Evolutionary conservation across 2,888 invertebrate species (phyloP).

Genomic region (Parnassius apollo): DNA sequence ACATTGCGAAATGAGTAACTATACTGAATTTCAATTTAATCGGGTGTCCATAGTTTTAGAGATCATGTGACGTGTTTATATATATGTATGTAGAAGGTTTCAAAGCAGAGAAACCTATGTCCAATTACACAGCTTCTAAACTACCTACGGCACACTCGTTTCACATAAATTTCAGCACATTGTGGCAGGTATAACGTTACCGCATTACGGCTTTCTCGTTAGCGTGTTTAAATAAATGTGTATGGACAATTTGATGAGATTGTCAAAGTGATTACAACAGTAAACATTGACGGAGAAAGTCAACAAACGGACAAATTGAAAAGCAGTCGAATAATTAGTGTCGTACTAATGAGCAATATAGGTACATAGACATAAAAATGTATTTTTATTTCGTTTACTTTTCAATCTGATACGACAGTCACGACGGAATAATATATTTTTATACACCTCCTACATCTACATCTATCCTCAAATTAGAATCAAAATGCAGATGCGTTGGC

Average conservation of each 20-base stretch:
- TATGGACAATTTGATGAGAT: conserved; percentile 31
- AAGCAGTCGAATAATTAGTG: conserved; percentile 7
- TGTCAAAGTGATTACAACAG: conserved; percentile 32
- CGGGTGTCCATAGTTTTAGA: no score
- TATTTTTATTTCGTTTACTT: not conserved
- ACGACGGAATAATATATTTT: not conserved
- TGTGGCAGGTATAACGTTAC: conserved; percentile 22
- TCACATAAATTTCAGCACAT: conserved; percentile 17
- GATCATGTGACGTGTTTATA: no score
- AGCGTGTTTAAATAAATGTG: conserved; percentile 30
- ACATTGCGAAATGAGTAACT: no score
- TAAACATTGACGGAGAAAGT: conserved; percentile 31
- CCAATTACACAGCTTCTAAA: no score
- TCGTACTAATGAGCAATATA: not conserved
- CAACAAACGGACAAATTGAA: conserved; percentile 17
- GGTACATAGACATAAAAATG: not conserved
- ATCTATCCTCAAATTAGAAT: no score
- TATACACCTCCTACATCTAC: no score
- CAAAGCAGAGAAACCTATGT: no score
- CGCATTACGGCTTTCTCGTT: conserved; percentile 36
- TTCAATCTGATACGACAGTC: not conserved
- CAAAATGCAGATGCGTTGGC: no score
- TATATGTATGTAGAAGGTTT: not conserved
- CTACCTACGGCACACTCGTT: not conserved
- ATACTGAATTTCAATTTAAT: no score